Evolutionary conservation across 2,797 vertebrate genomes (phyloP), one percentile per base, ranked within the genome.

Genomic region (Arremon brunneinucha): DNA sequence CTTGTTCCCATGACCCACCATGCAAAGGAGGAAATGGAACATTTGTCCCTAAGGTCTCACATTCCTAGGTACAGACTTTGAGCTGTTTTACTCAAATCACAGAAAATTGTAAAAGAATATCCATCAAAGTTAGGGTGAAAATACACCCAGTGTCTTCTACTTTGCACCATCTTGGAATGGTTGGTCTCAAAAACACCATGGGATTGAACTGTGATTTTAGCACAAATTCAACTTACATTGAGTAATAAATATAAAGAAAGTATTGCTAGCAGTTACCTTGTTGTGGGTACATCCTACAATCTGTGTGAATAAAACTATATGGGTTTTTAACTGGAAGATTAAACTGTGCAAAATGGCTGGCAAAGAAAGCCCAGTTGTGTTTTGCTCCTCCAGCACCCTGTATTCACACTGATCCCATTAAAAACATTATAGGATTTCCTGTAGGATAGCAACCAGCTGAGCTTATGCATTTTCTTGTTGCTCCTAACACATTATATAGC

Each of bases 1-100:
- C 19, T 50, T 1, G 0, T 20, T 43, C 23, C 0, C 0, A 26
- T 8, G 22, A 60, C 56, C 49, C 32, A 6, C 24, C 16, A 13
- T 60, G n/a, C 8, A 14, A 53, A 77, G 32, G 35, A 77, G 20
- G 20, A 81, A 83, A 83, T 0, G 6, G 19, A 39, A 15, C 23
- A 5, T 68, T 90, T 76, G 8, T 55, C 23, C 35, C 60, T 50
- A 35, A 43, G 27, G 32, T 21, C 32, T 84, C 32, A 17, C 34
- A 7, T 41, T 63, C 34, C 44, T 46, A 19, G 22, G 37, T 28
- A 74, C 5, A 34, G 76, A 67, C 69, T 70, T 37, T 27, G 52
- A 84, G 43, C 13, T 1, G 0, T 15, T 85, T 76, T 60, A 23
- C 24, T 41, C 32, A 49, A 37, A 35, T 81, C 23, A 35, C 30